Base-by-base conservation (phyloP, 2,888 invertebrate species). In the Metacarcinus magister region DNA sequence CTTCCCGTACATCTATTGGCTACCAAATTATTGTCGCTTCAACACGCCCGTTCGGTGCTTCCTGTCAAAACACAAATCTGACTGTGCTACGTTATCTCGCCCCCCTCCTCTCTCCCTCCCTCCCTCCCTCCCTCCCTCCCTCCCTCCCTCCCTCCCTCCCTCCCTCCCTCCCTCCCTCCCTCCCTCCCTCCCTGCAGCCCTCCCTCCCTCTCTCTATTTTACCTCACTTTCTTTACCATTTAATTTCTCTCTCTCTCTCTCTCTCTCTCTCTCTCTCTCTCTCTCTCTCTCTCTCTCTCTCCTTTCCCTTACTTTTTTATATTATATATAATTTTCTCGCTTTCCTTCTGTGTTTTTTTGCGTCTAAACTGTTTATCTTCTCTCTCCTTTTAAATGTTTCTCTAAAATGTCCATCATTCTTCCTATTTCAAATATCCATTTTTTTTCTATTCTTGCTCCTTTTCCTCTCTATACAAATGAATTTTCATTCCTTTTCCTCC, bases 1-100 rank as follows among this genome's bases (percentile, higher is more conserved):
- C 67, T n/a, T 67, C 67, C 67, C 67, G n/a, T 67, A 67, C 67
- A 67, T 67, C 67, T 67, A 67, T 67, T 67, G 67, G 67, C 67
- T 67, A n/a, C 67, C 67, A 67, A 67, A 67, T 67, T 82, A 82
- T 82, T 82, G 28, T 82, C 82, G 16, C 82, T 32, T 82, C 32
- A 67, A 82, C 82, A 32, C 32, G 67, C n/a, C n/a, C 67, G n/a
- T 23, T 16, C 67, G 67, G 67, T 23, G 67, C 67, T 67, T 67
- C 67, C 4, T 67, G 67, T 67, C 67, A 67, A 23, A 67, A 67
- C 67, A 67, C 67, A 67, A 67, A 67, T 67, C 67, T 23, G 67
- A n/a, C 92, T 54, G 54, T 54, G 54, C 54, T 54, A 54, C 19
- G 16, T 54, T 54, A 54, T 90, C 19, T 43, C 23, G 28, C 46